Conservation (phyloP, 2,888 invertebrate genomes). For the Chaetoderma sp. region DNA sequence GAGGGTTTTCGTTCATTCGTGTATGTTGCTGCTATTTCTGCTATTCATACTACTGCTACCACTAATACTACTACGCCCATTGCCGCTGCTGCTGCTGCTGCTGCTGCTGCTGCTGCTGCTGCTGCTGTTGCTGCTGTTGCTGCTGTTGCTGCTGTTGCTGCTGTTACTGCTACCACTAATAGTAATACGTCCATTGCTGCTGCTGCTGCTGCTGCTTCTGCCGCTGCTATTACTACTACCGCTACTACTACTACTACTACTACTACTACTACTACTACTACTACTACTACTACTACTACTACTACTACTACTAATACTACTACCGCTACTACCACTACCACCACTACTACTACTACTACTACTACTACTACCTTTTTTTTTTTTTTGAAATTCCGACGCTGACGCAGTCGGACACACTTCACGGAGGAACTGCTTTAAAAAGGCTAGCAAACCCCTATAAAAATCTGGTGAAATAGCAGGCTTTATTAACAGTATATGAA, state of each 20-base stretch:
- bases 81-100: slow-evolving; percentile 19
- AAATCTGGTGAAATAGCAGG: too few relatives aligned
- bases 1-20: too few relatives aligned
- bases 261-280: slow-evolving; percentile 32
- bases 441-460: too few relatives aligned
- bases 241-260: slow-evolving; percentile 26
- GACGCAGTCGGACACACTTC: too few relatives aligned
- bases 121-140: slow-evolving; percentile 13
- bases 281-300: slow-evolving; percentile 7
- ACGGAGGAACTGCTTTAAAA: too few relatives aligned
- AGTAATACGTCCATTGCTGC: slow-evolving; percentile 19
- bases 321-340: too few relatives aligned
- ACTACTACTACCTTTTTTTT: too few relatives aligned
- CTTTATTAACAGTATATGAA: too few relatives aligned
- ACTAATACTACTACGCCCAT: slow-evolving; percentile 20
- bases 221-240: slow-evolving; percentile 22
- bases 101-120: slow-evolving; percentile 14
- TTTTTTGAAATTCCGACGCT: too few relatives aligned
- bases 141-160: slow-evolving; percentile 18
- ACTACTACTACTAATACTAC: too few relatives aligned
- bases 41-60: slow-evolving; percentile 19
- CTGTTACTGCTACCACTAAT: slow-evolving; percentile 20
- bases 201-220: too few relatives aligned
- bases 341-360: too few relatives aligned
- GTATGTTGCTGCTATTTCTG: slow-evolving; percentile 3